Evolutionary conservation across 2,797 vertebrate species (phyloP), one percentile per base, ranked within the genome.

Genomic region (Phoebastria nigripes): DNA sequence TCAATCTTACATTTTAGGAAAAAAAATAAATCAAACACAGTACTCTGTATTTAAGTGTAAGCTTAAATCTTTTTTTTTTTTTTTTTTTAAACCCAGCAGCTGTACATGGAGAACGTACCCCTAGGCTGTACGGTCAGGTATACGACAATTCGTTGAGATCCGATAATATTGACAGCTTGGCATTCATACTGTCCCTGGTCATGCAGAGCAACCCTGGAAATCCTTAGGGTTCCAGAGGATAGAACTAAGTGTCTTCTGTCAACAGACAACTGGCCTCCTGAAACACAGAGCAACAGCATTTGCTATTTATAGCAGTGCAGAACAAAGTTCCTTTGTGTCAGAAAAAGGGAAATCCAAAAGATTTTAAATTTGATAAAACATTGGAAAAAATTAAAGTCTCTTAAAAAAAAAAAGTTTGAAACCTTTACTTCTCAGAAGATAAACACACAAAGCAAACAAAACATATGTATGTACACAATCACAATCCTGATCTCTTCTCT

Each of bases 121-220:
- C 99, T 98, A 78, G 99, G 99, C 94, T 99, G 99, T 63, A 99
- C 98, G 6, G 97, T 98, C 95, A 99, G 98, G 91, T 99, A 99
- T 12, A 99, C 99, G 1, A 98, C 89, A 1, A 98, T 93, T 82
- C 95, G 98, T 56, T 98, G 98, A 4, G 99, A 99, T 55, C 99
- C 99, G 2, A 99, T 98, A 20, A 99, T 98, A 96, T 98, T 99
- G 94, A 99, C 98, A 0, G 99, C 99, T 97, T 99, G 99, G 95
- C 99, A 99, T 97, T 99, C 99, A 3, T 99, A 99, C 97, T 99
- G 99, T 79, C 99, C 99, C 96, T 99, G 99, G 74, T 99, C 99
- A 8, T 99, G 99, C 28, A 98, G 98, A 6, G 99, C 99, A 44
- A 99, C 99, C 5, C 98, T 98, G 15, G 98, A 98, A 97, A 99